Conservation (phyloP, 2,888 invertebrate genomes). For the Maniola hyperantus region DNA sequence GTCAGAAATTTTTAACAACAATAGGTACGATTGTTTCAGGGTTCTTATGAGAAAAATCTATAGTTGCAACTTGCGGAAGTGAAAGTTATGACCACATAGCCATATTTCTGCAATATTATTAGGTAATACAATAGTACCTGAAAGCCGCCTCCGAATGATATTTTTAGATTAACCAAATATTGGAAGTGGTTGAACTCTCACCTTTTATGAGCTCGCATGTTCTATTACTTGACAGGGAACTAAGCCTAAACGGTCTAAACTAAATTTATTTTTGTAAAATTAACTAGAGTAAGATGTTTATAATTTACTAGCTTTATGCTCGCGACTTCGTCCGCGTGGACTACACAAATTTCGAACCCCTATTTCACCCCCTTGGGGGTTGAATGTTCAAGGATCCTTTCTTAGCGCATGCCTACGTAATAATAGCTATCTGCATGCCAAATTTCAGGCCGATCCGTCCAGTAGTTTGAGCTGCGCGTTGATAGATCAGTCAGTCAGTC, state of each 20-base stretch:
- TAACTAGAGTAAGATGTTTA: too few species aligned
- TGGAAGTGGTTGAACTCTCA: not conserved
- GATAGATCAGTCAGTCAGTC: too few species aligned
- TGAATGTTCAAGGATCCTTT: too few species aligned
- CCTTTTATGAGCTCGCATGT: not conserved
- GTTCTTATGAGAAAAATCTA: conserved; percentile 41
- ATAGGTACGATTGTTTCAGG: conserved; percentile 12
- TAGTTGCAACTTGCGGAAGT: conserved; percentile 38
- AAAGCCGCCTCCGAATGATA: not conserved
- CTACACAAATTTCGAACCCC: too few species aligned
- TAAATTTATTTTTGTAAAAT: too few species aligned
- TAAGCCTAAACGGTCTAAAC: not conserved
- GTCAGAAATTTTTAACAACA: not conserved
- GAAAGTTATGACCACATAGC: conserved; percentile 40
- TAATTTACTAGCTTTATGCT: too few species aligned
- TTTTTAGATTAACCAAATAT: not conserved
- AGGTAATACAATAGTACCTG: not conserved
- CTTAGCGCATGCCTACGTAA: too few species aligned
- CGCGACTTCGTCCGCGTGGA: too few species aligned
- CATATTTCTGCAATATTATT: conserved; percentile 4
- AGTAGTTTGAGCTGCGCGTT: too few species aligned
- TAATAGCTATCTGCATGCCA: too few species aligned
- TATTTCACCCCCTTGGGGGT: too few species aligned
- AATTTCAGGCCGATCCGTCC: too few species aligned
- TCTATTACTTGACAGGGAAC: not conserved